Percentiles rank a stretch among this genome's conserved stretches.
Evolutionary conservation across 1,140 invertebrate species (phyloP).

Genomic region (Andricus grossulariae): DNA sequence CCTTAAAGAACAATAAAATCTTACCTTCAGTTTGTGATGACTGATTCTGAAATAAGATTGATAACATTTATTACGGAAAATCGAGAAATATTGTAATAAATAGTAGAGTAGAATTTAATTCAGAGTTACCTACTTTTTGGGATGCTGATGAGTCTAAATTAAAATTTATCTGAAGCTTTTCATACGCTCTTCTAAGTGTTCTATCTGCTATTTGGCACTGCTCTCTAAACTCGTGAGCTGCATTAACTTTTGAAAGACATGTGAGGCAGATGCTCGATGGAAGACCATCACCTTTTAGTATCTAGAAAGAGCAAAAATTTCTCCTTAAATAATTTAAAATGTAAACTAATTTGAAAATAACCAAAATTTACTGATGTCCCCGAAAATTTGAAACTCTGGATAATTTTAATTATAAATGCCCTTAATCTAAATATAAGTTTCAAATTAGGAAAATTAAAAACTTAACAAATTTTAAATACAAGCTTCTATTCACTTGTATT

Average conservation of each 20-base stretch:
- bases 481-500: too few relatives aligned
- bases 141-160: background rate
- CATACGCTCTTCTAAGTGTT: constrained; percentile 56
- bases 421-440: too few relatives aligned
- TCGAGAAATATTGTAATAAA: background rate
- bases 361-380: background rate
- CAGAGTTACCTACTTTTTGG: background rate
- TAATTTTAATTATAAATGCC: too few relatives aligned
- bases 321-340: constrained; percentile 5
- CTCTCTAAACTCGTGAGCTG: constrained; percentile 62
- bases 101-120: constrained; percentile 19
- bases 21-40: constrained; percentile 53
- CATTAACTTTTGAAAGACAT: constrained; percentile 60
- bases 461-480: too few relatives aligned
- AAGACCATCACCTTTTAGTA: constrained; percentile 62
- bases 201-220: constrained; percentile 66
- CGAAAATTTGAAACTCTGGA: too few relatives aligned
- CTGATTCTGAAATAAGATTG: constrained; percentile 53
- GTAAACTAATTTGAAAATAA: constrained; percentile 5
- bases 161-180: constrained; percentile 45
- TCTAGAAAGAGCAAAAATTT: constrained; percentile 41
- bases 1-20: constrained; percentile 23
- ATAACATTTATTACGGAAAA: background rate
- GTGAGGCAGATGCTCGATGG: constrained; percentile 60
- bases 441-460: too few relatives aligned